Base-by-base conservation (phyloP, 2,113 vertebrate genomes). In the Suricata suricatta region DNA sequence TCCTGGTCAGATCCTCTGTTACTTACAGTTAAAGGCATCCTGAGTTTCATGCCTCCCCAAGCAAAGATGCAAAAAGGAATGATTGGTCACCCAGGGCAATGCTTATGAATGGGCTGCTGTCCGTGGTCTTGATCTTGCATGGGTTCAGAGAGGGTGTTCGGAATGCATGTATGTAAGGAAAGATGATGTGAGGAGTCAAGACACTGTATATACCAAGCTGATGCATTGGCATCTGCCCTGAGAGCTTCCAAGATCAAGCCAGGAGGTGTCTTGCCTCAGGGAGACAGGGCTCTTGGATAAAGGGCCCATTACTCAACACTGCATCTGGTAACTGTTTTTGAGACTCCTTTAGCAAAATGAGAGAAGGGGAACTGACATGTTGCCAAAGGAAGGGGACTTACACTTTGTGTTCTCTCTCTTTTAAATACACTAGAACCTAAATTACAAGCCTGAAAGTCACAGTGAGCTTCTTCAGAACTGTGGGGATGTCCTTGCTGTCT, bases 21-120 rank as follows among this genome's bases (percentile, higher is more conserved):
- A 3, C 5, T 16, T 38, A 14, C 17, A 50, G 13, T 14, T 52
- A 52, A 38, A 50, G 72, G 5, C 77, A 57, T 76, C 35, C 5
- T 11, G 31, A 68, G 19, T 11, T 15, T 4, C 68, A 44, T 8
- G 15, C 33, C 41, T 23, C n/a, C 44, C 35, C 25, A n/a, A 41
- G 9, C 19, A 89, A 50, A 77, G 33, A 7, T 57, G 19, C 17
- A 25, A 38, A 50, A 13, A 60, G 9, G 21, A 23, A 17, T 11
- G 8, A 27, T 27, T 5, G 31, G 7, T 31, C 23, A 19, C 31
- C n/a, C 35, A 10, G 13, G 44, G 12, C 57, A 7, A 35, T 3
- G 2, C 3, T 15, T 1, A 7, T 0, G 4, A 0, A 6, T 11
- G 27, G n/a, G 64, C 11, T 72, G 44, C 72, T 66, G 54, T 66